phyloP scores from a whole-genome alignment of 2,797 vertebrate species.

The Pangasius mekongensis region DNA sequence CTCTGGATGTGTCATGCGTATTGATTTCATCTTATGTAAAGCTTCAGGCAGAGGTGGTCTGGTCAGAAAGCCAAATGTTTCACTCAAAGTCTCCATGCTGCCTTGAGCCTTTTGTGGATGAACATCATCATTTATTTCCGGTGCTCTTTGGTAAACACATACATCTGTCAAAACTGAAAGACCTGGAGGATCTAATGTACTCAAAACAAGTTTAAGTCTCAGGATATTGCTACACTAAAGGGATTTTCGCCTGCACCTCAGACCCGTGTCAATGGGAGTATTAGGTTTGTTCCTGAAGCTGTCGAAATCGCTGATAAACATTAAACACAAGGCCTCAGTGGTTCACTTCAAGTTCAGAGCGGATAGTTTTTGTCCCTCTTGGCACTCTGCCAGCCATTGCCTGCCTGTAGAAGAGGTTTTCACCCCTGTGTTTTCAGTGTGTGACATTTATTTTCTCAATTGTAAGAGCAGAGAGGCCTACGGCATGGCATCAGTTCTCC shows the following conservation, averaged over 20 bases:
- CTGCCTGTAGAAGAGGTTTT: conserved; percentile 16
- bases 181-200: conserved; percentile 22
- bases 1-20: not conserved
- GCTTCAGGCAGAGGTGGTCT: not conserved
- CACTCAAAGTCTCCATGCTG: not conserved
- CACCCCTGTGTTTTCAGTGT: conserved; percentile 36
- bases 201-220: conserved; percentile 36
- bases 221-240: conserved; percentile 38
- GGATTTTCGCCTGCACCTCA: conserved; percentile 15
- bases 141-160: not conserved
- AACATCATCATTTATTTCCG: conserved; percentile 24
- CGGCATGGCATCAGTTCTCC: conserved; percentile 31
- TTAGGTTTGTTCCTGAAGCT: conserved; percentile 33
- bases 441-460: conserved; percentile 50
- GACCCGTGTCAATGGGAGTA: conserved; percentile 25
- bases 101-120: not conserved
- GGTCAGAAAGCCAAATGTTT: not conserved
- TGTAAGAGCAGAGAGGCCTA: conserved; percentile 13
- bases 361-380: conserved; percentile 55
- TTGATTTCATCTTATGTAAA: conserved; percentile 1
- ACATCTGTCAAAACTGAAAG: not conserved
- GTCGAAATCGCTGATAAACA: conserved; percentile 34
- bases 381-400: conserved; percentile 33
- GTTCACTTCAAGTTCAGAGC: conserved; percentile 59
- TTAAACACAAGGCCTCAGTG: conserved; percentile 25